These are phyloP conservation scores for Melospiza melodia DNA, from an alignment of 2,113 vertebrate genomes.

Conservation along the genomic window DNA sequence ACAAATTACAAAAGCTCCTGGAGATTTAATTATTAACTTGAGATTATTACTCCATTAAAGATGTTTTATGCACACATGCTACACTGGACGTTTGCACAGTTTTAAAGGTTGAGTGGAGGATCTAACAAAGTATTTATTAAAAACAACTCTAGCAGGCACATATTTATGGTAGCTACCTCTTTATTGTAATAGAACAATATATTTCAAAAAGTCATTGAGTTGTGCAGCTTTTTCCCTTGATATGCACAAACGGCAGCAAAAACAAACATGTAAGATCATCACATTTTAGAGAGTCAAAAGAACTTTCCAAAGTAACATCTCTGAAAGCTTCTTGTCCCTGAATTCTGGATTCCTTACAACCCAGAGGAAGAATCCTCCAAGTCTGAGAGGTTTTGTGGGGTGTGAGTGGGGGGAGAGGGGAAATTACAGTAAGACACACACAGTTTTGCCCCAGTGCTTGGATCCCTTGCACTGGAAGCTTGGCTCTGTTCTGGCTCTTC, in stretches of 20 bases:
- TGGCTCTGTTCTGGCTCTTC: not conserved
- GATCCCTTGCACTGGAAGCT: not conserved
- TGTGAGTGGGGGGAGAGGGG: no score
- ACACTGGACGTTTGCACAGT: not conserved
- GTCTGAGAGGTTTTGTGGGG: not conserved
- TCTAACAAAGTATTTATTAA: not conserved
- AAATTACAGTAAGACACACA: not conserved
- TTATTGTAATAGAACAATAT: not conserved
- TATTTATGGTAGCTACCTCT: not conserved
- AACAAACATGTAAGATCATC: fast-evolving
- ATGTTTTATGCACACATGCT: not conserved
- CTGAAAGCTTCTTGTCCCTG: not conserved
- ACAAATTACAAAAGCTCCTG: not conserved
- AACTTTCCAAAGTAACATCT: not conserved
- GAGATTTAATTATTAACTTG: constrained; percentile 46
- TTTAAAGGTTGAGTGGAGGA: constrained; percentile 1
- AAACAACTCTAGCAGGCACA: not conserved
- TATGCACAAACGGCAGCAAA: not conserved
- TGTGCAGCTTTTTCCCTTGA: not conserved
- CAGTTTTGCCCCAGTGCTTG: not conserved
- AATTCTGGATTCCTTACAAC: not conserved
- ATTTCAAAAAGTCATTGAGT: not conserved
- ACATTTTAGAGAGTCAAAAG: not conserved
- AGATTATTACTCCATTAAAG: constrained; percentile 25
- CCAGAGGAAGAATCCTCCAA: not conserved